phyloP scores from a whole-genome alignment of 30 jellyfish, hydroid and myxozoan genomes.

The Morbakka virulenta region DNA sequence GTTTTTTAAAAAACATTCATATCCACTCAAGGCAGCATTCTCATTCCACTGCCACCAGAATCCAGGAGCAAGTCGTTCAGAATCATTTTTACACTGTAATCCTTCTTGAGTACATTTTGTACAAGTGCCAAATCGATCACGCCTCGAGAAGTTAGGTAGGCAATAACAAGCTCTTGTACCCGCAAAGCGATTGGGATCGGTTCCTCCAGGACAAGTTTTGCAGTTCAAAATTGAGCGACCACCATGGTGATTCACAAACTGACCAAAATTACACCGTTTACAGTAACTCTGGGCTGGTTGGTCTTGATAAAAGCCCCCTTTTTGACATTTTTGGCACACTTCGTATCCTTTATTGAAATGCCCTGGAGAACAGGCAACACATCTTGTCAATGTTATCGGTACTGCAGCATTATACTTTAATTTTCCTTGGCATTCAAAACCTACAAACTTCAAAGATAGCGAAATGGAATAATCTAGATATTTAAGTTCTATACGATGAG shows the following conservation, averaged over 20 bases:
- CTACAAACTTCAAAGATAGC: not conserved
- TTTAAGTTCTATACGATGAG: not conserved
- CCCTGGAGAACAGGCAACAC: not conserved
- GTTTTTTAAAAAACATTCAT: not conserved
- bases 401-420: no score
- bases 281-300: not conserved
- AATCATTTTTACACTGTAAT: constrained; percentile 28
- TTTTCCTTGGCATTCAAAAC: not conserved
- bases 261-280: not conserved
- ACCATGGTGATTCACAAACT: not conserved
- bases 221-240: constrained; percentile 31
- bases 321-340: not conserved
- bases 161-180: constrained; percentile 44
- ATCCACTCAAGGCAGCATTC: not conserved
- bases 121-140: constrained; percentile 36
- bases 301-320: not conserved
- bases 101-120: constrained; percentile 17
- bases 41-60: constrained; percentile 47
- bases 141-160: constrained; percentile 5
- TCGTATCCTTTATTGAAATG: not conserved
- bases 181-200: constrained; percentile 26
- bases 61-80: constrained; percentile 8
- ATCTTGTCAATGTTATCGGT: no score
- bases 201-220: constrained; percentile 43
- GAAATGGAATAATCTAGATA: not conserved